Conservation (phyloP, 2,888 invertebrate species). For the Diarsia mendica region DNA sequence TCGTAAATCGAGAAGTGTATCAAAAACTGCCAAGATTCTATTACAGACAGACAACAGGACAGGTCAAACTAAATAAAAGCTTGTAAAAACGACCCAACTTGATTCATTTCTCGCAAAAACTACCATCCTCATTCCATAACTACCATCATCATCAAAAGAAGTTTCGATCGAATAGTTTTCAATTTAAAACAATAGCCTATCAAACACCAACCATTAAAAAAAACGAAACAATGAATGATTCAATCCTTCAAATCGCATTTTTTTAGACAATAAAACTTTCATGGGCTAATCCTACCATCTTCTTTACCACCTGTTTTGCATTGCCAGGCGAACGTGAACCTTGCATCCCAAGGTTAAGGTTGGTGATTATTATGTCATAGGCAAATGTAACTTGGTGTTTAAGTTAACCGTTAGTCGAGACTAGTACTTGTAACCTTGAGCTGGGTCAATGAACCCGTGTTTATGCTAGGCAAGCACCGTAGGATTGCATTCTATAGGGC, state of each 20-base stretch:
- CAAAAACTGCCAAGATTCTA: too few species aligned
- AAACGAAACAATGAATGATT: constrained; percentile 30
- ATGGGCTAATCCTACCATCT: constrained; percentile 37
- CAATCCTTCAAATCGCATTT: constrained; percentile 34
- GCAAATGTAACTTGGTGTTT: constrained; percentile 43
- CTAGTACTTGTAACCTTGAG: constrained; percentile 70
- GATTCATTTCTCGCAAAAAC: neutral
- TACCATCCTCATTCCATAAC: neutral
- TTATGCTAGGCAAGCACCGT: constrained; percentile 11
- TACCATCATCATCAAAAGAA: neutral
- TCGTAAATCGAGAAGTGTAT: too few species aligned
- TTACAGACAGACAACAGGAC: too few species aligned
- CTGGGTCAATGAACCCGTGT: constrained; percentile 67
- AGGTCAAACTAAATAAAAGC: too few species aligned
- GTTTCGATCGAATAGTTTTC: neutral
- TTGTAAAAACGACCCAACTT: too few species aligned
- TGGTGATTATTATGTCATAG: constrained; percentile 5
- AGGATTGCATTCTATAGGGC: constrained; percentile 33
- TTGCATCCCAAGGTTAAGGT: constrained; percentile 18
- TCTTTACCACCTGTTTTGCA: neutral
- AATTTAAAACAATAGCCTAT: constrained; percentile 23
- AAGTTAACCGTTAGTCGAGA: constrained; percentile 63
- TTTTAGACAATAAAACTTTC: constrained; percentile 27
- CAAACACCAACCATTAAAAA: constrained; percentile 6
- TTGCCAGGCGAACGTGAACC: constrained; percentile 27